Base-by-base conservation (phyloP, 2,888 invertebrate genomes). In the Cremastinae sp. region DNA sequence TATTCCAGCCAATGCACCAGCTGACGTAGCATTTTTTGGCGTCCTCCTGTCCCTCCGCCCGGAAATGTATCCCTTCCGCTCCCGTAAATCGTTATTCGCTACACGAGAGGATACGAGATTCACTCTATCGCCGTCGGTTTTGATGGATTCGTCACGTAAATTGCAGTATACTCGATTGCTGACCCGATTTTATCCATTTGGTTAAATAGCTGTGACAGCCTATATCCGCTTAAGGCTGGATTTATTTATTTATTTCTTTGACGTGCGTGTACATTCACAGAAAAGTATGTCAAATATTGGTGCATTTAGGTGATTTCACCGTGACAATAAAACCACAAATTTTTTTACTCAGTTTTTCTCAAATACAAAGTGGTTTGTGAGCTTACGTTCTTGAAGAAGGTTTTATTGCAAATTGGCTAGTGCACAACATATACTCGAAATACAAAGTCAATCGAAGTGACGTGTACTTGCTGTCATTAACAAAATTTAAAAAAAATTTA, bases 81-180 rank as follows among this genome's bases (percentile, higher is more conserved):
- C 62, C 45, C 64, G 68, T 61, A 72, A 72, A 64, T 68, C 72
- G 72, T 68, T 77, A 74, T 74, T 77, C 69, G 74, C 43, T 64
- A 59, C 61, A 58, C 68, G 66, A 62, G 72, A 56, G 38, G 47
- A 66, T 68, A 81, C 73, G 78, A 79, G 81, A 82, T 83, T 82
- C 84, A 82, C 82, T 82, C 81, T 74, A 79, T 78, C 61, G 75
- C 75, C 79, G 78, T 78, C 75, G 80, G 75, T 78, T 82, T 80
- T 82, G 81, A 84, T 66, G 79, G 78, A 78, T 80, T 79, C 79
- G 79, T 83, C 80, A 79, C 82, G 81, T 82, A 71, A 71, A 71
- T 75, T 58, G 53, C 22, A 62, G 28, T 78, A n/a, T n/a, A 78
- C 58, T 78, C 79, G 82, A 59, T 47, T 54, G 61, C 49, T 43